Evolutionary conservation across 2,797 vertebrate genomes (phyloP).

Genomic region (Pristis pectinata): DNA sequence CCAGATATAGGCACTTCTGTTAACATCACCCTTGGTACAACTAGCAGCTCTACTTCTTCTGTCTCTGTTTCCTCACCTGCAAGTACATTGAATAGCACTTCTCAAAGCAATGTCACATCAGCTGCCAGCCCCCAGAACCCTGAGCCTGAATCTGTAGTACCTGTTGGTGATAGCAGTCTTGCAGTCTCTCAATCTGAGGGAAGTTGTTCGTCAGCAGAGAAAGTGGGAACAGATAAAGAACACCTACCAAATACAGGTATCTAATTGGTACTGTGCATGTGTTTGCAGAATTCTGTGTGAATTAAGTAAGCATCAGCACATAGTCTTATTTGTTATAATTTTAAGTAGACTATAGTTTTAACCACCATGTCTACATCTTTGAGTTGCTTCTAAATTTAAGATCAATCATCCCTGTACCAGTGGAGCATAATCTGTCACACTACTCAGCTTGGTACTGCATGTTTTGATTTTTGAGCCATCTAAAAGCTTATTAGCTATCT

Average conservation of each 20-base stretch:
- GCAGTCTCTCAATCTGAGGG: conserved; percentile 48
- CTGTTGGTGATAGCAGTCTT: conserved; percentile 50
- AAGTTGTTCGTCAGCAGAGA: conserved; percentile 50
- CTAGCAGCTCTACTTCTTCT: conserved; percentile 39
- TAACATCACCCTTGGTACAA: conserved; percentile 32
- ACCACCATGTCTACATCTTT: not conserved
- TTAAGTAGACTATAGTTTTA: not conserved
- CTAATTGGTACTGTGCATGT: conserved; percentile 43
- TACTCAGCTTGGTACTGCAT: conserved; percentile 35
- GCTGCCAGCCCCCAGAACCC: conserved; percentile 47
- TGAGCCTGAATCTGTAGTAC: conserved; percentile 45
- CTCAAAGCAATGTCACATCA: conserved; percentile 44
- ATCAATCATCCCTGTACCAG: not conserved
- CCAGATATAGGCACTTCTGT: conserved; percentile 55
- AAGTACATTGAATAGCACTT: conserved; percentile 46
- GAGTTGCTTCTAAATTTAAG: conserved; percentile 10
- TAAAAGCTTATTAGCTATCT: not conserved
- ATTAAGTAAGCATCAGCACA: conserved; percentile 27
- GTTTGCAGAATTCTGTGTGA: conserved; percentile 26
- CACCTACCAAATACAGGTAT: conserved; percentile 56
- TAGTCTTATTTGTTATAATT: not conserved
- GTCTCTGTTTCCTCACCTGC: conserved; percentile 49
- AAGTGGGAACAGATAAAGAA: conserved; percentile 50
- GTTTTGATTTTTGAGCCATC: conserved; percentile 42
- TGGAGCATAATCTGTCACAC: not conserved